phyloP scores from a whole-genome alignment of 2,888 invertebrate species.

The Latrodectus hesperus region DNA sequence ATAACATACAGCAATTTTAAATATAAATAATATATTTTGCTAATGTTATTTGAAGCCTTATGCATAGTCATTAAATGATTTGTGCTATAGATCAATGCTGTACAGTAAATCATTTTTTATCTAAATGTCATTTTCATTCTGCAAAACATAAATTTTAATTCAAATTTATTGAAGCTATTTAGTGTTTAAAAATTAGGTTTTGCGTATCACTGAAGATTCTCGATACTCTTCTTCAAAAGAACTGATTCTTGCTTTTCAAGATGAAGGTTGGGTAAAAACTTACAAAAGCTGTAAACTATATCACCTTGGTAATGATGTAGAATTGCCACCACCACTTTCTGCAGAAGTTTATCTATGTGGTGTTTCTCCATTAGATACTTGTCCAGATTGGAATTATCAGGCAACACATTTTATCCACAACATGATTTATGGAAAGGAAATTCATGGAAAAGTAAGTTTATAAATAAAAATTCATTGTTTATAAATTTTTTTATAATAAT shows the following conservation, averaged over 20 bases:
- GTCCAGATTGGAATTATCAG: conserved; percentile 78
- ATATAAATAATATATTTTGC: no score
- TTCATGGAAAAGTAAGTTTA: conserved; percentile 74
- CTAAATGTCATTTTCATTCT: no score
- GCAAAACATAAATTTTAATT: no score
- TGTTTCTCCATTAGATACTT: conserved; percentile 78
- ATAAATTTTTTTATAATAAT: background rate
- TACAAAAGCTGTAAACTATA: conserved; percentile 72
- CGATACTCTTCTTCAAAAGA: background rate
- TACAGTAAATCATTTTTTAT: no score
- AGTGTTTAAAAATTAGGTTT: conserved; percentile 8
- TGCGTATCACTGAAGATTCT: background rate
- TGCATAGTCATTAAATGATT: no score
- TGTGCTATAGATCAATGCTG: no score
- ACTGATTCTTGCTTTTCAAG: conserved; percentile 79
- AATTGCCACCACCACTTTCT: conserved; percentile 75
- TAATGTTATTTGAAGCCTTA: no score
- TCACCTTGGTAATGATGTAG: conserved; percentile 76
- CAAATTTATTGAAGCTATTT: no score
- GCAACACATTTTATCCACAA: conserved; percentile 75
- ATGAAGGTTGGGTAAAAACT: conserved; percentile 77
- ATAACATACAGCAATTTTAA: no score
- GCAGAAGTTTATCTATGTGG: conserved; percentile 78
- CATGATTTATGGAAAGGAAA: conserved; percentile 71
- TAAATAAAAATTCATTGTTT: background rate